Evolutionary conservation across 2,797 vertebrate species (phyloP).

Genomic region (Alectoris magna): DNA sequence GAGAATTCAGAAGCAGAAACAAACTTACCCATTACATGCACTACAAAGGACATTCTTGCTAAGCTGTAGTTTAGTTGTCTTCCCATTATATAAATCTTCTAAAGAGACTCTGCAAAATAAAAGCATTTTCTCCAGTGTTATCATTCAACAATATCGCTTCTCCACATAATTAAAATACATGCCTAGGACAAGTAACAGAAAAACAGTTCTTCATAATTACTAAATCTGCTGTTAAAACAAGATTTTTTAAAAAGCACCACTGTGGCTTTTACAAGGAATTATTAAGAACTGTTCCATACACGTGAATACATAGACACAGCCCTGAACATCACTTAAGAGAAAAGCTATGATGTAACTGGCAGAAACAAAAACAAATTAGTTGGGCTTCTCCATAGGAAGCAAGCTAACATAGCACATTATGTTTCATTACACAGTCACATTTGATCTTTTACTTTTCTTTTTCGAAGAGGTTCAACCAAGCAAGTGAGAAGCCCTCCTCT

Average conservation of each 20-base stretch:
- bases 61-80: slow-evolving; percentile 98
- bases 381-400: background rate
- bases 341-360: background rate
- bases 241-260: background rate
- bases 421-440: background rate
- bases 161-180: background rate
- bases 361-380: background rate
- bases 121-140: slow-evolving; percentile 46
- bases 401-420: background rate
- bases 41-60: slow-evolving; percentile 99
- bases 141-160: background rate
- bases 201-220: background rate
- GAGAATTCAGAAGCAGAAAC: background rate
- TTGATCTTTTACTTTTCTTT: background rate
- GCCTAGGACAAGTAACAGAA: background rate
- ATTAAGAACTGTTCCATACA: background rate
- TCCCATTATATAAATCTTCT: slow-evolving; percentile 98
- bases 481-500: background rate
- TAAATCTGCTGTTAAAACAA: background rate
- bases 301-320: background rate
- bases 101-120: slow-evolving; percentile 89
- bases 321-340: background rate
- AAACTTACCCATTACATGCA: slow-evolving; percentile 94
- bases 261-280: background rate
- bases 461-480: background rate